Base-by-base conservation (phyloP, 2,888 invertebrate species). In the Fragum whitleyi region DNA sequence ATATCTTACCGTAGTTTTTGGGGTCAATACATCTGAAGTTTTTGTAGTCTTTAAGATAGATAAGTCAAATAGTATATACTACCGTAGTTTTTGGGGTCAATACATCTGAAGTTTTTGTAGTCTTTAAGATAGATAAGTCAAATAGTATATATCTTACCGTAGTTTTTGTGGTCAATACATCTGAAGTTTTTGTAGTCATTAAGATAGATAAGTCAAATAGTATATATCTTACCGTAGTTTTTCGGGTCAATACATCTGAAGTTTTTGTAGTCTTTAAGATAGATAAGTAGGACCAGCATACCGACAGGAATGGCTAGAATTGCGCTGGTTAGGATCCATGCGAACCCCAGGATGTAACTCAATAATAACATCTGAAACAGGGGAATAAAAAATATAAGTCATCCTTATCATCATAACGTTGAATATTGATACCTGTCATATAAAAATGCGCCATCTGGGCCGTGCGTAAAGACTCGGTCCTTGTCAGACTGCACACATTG, bases 341-440 rank as follows among this genome's bases (percentile, higher is more conserved):
- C 81, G 16, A 91, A 72, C 0, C 88, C 77, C 36, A 92, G 87
- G 26, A 92, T 71, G 81, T 91, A 91, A 61, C 87, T 83, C 69
- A 92, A 57, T 29, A 90, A 82, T 78, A 92, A 78, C 81, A 90
- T 87, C 92, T 92, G 87, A 21, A 88, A 83, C 32, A 36, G 9
- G 32, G 9, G 3, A 9, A 36, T 3, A 9, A 36, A 26, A 23
- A 70, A 21, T 19, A 36, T 55, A 23, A 67, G 32, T 23, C 16
- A 26, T 59, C 6, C 23, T 23, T 26, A 26, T 26, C 26, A 14
- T 14, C n/a, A 68, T 42, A 68, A 5, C 0, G n/a, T 1, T 65
- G 11, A 2, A 0, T 21, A 0, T 2, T 6, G 57, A 57, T 57
- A 9, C 14, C 23, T 21, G n/a, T n/a, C n/a, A n/a, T n/a, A n/a